These are phyloP conservation scores for Melanogrammus aeglefinus DNA, from an alignment of 2,797 vertebrate genomes.

Conservation along the genomic window DNA sequence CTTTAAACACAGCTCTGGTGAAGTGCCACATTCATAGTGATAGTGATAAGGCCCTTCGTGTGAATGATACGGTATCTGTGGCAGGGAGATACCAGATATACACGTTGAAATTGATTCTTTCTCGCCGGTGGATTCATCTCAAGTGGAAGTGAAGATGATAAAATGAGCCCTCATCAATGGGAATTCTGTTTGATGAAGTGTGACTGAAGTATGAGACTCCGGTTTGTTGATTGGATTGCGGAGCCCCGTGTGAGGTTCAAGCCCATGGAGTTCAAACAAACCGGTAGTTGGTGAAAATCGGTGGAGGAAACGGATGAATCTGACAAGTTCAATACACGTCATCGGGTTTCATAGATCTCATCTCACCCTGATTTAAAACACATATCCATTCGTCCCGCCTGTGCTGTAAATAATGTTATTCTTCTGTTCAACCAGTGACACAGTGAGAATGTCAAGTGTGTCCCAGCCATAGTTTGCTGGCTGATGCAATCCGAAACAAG, in stretches of 20 bases:
- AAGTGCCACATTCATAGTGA: constrained; percentile 14
- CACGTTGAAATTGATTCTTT: background rate
- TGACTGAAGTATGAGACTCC: background rate
- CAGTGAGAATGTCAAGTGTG: background rate
- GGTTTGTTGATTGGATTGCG: background rate
- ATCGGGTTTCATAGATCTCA: no score
- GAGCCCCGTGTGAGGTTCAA: no score
- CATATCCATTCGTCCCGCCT: background rate
- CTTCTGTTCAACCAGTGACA: background rate
- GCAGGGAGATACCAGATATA: constrained; percentile 35
- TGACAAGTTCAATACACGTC: no score
- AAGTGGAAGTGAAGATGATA: background rate
- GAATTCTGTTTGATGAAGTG: background rate
- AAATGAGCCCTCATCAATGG: background rate
- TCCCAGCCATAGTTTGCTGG: background rate
- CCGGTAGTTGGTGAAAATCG: no score
- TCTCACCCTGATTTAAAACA: background rate
- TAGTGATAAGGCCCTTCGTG: constrained; percentile 49
- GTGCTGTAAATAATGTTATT: no score
- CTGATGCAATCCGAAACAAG: no score
- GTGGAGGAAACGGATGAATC: no score
- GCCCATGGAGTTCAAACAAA: no score
- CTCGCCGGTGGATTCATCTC: background rate
- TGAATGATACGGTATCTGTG: constrained; percentile 24
- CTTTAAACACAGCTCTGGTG: constrained; percentile 28